Base-by-base conservation (phyloP, 2,113 vertebrate genomes). In the Naja naja region DNA sequence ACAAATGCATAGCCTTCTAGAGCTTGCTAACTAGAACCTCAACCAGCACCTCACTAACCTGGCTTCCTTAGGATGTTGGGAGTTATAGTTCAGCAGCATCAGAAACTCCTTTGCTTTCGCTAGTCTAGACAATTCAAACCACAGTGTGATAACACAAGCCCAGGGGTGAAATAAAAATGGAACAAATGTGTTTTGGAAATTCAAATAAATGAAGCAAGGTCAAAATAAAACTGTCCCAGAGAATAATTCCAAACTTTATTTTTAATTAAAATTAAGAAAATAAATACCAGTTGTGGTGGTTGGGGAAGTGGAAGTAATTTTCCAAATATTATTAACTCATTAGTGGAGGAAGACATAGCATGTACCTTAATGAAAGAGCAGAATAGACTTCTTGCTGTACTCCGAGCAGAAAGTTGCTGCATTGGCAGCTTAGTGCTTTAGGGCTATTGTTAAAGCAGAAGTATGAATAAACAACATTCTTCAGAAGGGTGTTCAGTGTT, bases 171-270 rank as follows among this genome's bases (percentile, higher is more conserved):
- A 81, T 39, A 55, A 55, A 89, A 43, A 30, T 9, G 4, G 25
- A 89, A 58, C 47, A 92, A 55, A 89, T 81, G 30, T 89, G 60
- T 85, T 39, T 53, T 56, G 64, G n/a, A 89, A 69, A 43, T 91
- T n/a, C 85, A 87, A 87, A 64, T 86, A 87, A 64, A n/a, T 89
- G 49, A 55, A 64, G 18, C 14, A 53, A 23, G 23, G 16, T 89
- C 97, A 98, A 97, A 97, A 98, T 97, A 97, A 97, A 97, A 97
- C 96, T 98, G 97, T 95, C 97, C 96, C 96, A 91, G 94, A 97
- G 97, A 97, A 96, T 97, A 96, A 97, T 97, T 97, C 95, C 96
- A 95, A 96, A 97, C 96, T 96, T 96, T 96, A 91, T 88, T 93
- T 96, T 96, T 95, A 96, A 89, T 89, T 81, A 81, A 92, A 30